phyloP scores from a whole-genome alignment of 2,888 invertebrate species.

The Steinernema scapterisci region DNA sequence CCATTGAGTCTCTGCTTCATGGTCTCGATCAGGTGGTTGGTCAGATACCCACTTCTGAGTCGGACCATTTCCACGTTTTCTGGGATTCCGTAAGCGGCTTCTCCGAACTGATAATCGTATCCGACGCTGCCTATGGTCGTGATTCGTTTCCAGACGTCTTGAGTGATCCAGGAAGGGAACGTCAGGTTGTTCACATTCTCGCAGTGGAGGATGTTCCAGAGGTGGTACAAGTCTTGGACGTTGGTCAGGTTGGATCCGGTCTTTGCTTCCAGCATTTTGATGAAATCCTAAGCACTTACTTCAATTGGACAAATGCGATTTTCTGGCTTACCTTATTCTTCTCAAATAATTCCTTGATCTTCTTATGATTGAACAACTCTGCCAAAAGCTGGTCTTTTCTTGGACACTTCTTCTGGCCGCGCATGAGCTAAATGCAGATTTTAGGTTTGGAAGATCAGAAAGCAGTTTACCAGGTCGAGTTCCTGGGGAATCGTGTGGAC shows the following conservation, averaged over 20 bases:
- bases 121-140: not conserved
- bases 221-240: not conserved
- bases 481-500: constrained; percentile 53
- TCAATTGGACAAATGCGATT: too few species aligned
- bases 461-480: constrained; percentile 50
- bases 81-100: constrained; percentile 1
- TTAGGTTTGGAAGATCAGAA: too few species aligned
- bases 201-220: constrained; percentile 6
- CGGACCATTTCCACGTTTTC: constrained; percentile 15
- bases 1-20: not conserved
- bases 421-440: too few species aligned
- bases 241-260: not conserved
- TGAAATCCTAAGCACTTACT: too few species aligned
- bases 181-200: constrained; percentile 30
- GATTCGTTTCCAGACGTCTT: not conserved
- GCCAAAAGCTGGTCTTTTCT: too few species aligned
- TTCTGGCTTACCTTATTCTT: too few species aligned
- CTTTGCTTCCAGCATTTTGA: too few species aligned
- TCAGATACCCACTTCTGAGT: not conserved
- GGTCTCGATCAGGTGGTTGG: not conserved
- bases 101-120: constrained; percentile 28
- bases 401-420: too few species aligned
- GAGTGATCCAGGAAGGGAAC: constrained; percentile 23
- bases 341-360: too few species aligned
- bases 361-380: too few species aligned